Base-by-base conservation (phyloP, 2,888 invertebrate genomes). In the Crossocerus cetratus region DNA sequence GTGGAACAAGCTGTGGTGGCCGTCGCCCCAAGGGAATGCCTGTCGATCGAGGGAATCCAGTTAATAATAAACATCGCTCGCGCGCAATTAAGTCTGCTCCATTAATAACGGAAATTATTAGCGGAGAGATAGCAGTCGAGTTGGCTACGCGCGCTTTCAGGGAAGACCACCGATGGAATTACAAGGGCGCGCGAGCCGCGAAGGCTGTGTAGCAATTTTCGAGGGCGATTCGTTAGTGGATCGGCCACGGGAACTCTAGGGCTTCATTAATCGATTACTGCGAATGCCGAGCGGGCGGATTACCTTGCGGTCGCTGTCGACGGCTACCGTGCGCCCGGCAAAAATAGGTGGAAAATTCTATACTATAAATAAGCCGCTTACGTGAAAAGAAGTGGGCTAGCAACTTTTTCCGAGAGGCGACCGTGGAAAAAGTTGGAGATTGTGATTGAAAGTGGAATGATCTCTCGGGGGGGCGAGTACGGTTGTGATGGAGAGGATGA, bases 21-120 rank as follows among this genome's bases (percentile, higher is more conserved):
- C 89, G 67, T 89, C 87, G 21, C 87, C 88, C 89, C 89, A 89
- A 20, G 87, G 85, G 71, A 82, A 88, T 20, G 65, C 82, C 89
- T 89, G 69, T 69, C 59, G 49, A 72, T 67, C 43, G 57, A 54
- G 71, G 53, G 55, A 70, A 74, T 74, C 74, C 65, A 65, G 66
- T 66, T 69, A 62, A 59, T 23, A 68, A 21, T 62, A 45, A 22
- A 32, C 32, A 11, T 2, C 32, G 11, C 1, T n/a, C n/a, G n/a
- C n/a, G n/a, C 32, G 8, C 11, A 32, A 32, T 32, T 32, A 32
- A 32, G 32, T 32, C 8, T 3, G 32, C 32, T 32, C 8, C 2
- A 32, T 32, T 32, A 32, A 32, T 8, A 32, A 32, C 5, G 11
- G 0, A 8, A 11, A 32, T 8, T 32, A 32, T 8, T 5, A 5